Percentiles rank a stretch among this genome's conserved stretches.
phyloP scores from a whole-genome alignment of 2,888 invertebrate genomes.

The Dromius quadrimaculatus region DNA sequence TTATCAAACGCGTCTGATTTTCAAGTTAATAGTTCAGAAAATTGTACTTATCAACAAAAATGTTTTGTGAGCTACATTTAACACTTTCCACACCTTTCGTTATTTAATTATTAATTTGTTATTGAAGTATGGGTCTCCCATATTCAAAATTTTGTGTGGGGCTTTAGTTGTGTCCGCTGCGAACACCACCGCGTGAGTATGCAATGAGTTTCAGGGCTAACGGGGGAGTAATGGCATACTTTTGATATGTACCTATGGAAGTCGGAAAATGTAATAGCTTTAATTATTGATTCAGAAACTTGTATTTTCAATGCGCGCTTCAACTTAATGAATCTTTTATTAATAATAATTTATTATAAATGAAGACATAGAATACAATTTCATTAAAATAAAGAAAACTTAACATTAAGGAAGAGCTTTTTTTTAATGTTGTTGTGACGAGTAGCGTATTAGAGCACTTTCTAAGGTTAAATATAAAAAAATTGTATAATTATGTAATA shows the following conservation, averaged over 20 bases:
- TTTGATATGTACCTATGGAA: too few species aligned
- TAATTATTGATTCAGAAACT: neutral
- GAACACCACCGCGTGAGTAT: too few species aligned
- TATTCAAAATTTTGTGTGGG: too few species aligned
- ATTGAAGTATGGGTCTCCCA: too few species aligned
- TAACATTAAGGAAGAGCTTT: slow-evolving; percentile 42
- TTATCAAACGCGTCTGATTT: too few species aligned
- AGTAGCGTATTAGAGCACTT: slow-evolving; percentile 9
- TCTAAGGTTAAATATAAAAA: slow-evolving; percentile 25
- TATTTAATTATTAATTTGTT: too few species aligned
- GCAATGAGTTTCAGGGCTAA: too few species aligned
- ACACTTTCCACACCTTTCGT: too few species aligned
- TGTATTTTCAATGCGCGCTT: neutral
- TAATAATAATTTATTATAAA: slow-evolving; percentile 33
- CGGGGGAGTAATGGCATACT: too few species aligned
- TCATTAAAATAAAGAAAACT: slow-evolving; percentile 35
- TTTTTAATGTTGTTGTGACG: slow-evolving; percentile 17
- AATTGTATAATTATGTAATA: slow-evolving; percentile 16
- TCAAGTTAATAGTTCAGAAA: too few species aligned
- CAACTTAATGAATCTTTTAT: neutral
- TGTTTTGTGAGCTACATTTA: too few species aligned
- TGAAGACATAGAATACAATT: slow-evolving; percentile 21
- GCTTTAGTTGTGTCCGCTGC: neutral
- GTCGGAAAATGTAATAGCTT: neutral
- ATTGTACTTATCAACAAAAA: too few species aligned